Base-by-base conservation (phyloP, 2,797 vertebrate species). In the Cyprinodon diabolis region DNA sequence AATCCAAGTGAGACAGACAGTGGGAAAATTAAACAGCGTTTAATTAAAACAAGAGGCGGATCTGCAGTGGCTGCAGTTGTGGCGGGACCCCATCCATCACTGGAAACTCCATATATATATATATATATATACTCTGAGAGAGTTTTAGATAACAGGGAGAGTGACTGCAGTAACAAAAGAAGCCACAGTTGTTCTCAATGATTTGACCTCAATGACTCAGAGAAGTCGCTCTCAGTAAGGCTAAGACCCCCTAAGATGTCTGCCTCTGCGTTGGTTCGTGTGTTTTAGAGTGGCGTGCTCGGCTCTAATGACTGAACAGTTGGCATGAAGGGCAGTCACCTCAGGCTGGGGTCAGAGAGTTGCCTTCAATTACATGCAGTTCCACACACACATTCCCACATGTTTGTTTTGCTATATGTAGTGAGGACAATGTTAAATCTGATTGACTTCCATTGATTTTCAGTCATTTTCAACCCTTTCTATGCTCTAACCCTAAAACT, bases 311-410 rank as follows among this genome's bases (percentile, higher is more conserved):
- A 78, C 79, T 19, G 82, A 90, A 91, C 92, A 91, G 90, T 86
- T 92, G 91, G 83, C 73, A 73, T 80, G 85, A 89, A 87, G 89
- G 89, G 73, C 82, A 74, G 70, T 78, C 84, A 67, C 87, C 70
- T 72, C 77, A 78, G 83, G 83, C 51, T 77, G 30, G 62, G 88
- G 87, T 85, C 83, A 72, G 84, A 86, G 58, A 48, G 73, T 76
- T 60, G 23, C 76, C 71, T 89, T 87, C 80, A 88, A 68, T 87
- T 72, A 82, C 71, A 66, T 58, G 72, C 76, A 82, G 66, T 80
- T 43, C 40, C 40, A 43, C 40, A 5, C 40, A 43, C 40, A 43
- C 40, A 43, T 8, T 30, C 30, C 2, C 30, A 30, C 30, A 30
- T 30, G 30, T 30, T 30, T 30, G 30, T 30, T 30, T 30, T 30